Evolutionary conservation across 2,797 vertebrate species (phyloP), one percentile per base, ranked within the genome.

Genomic region (Mico argentatus): DNA sequence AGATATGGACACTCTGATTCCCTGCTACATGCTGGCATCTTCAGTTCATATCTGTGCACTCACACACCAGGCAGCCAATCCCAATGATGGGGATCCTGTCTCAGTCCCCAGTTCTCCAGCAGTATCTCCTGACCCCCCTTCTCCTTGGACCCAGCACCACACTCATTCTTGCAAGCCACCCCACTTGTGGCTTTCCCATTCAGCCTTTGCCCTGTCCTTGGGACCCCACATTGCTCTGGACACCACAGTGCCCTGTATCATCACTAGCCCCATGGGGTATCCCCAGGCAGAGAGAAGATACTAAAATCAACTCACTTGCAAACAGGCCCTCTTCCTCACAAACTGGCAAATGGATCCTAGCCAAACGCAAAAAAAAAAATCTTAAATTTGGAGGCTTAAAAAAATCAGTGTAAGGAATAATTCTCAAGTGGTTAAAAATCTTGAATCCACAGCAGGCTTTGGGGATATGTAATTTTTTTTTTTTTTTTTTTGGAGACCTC

Each of bases 401-500:
- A 77, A 67, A 89, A 73, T 59, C 22, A 46, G 88, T 72, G 36
- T n/a, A 79, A 95, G 92, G 57, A 86, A 95, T 52, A 83, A 94
- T 79, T 91, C 83, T 83, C 79, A 89, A 94, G 95, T 46, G 15
- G n/a, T 64, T 95, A 67, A 84, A 61, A 44, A 64, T 59, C 26
- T 7, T 86, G 19, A 52, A 67, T 24, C 33, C 12, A 36, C 33
- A 14, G 75, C 15, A 91, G 39, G 46, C 27, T 48, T 48, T 73
- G 27, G 64, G 22, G 55, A 80, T 57, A 30, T 57, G 19, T 57
- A 26, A 13, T 46, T 12, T 46, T 46, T n/a, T 13, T 48, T 48
- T 13, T 48, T 48, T n/a, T 13, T 91, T 27, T 67, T 89, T 85
- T 39, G 67, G n/a, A 17, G 61, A 61, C 14, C 50, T 97, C 76